Evolutionary conservation across 2,797 vertebrate genomes (phyloP).

Genomic region (Austrolebias charrua): DNA sequence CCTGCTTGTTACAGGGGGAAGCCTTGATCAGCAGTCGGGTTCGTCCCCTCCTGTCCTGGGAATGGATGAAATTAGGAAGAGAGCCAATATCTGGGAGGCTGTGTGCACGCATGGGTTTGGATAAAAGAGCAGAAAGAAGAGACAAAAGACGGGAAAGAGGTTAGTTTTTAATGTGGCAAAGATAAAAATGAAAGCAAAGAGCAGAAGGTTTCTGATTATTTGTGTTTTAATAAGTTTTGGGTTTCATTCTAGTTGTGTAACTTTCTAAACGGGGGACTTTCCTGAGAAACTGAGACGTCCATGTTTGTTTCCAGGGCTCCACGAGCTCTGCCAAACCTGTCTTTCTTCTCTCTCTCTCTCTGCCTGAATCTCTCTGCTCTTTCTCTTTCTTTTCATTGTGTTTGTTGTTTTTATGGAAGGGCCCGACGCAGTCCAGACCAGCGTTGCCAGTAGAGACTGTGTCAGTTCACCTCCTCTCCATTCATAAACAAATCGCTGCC

Average conservation of each 20-base stretch:
- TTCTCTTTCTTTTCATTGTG: conserved; percentile 62
- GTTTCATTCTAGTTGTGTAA: conserved; percentile 26
- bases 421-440: conserved; percentile 70
- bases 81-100: conserved; percentile 58
- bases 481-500: conserved; percentile 72
- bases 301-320: conserved; percentile 68
- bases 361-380: conserved; percentile 49
- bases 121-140: conserved; percentile 28
- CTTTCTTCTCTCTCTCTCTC: conserved; percentile 15
- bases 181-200: conserved; percentile 9
- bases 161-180: conserved; percentile 21
- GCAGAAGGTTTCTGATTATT: background rate
- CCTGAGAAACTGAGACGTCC: conserved; percentile 66
- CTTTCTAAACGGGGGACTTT: conserved; percentile 43
- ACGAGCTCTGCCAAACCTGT: conserved; percentile 60
- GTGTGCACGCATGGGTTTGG: conserved; percentile 29
- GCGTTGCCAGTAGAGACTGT: conserved; percentile 74
- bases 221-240: conserved; percentile 36
- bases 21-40: conserved; percentile 86
- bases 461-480: conserved; percentile 67
- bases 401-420: conserved; percentile 69
- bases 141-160: conserved; percentile 21
- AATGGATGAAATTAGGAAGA: conserved; percentile 70
- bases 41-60: conserved; percentile 86
- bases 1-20: conserved; percentile 62